Conservation (phyloP, 2,888 invertebrate genomes). For the Xanthia icteritia region DNA sequence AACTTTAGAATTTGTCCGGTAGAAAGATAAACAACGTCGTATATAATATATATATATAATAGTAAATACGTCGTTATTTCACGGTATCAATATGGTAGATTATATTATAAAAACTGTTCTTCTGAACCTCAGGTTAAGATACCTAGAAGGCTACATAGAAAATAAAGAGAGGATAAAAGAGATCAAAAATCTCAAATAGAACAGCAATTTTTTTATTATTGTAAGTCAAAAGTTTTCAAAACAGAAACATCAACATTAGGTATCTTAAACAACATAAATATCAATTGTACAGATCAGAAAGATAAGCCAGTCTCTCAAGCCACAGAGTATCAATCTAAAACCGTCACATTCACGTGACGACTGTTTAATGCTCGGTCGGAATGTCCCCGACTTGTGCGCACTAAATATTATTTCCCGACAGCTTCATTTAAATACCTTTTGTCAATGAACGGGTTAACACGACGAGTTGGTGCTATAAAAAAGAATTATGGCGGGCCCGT, state of each 20-base stretch:
- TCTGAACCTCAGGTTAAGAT: background rate
- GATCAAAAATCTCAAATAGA: background rate
- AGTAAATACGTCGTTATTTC: too few species aligned
- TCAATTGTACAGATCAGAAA: slow-evolving; percentile 60
- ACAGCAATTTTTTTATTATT: background rate
- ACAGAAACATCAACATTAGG: slow-evolving; percentile 26
- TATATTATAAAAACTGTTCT: background rate
- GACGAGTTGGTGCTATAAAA: slow-evolving; percentile 84
- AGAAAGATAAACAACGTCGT: background rate
- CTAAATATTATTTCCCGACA: slow-evolving; percentile 88
- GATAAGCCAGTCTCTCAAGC: slow-evolving; percentile 53
- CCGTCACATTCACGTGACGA: slow-evolving; percentile 75
- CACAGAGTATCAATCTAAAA: slow-evolving; percentile 69
- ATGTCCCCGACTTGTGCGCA: slow-evolving; percentile 81
- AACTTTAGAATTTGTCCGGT: slow-evolving; percentile 5
- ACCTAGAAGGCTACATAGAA: background rate
- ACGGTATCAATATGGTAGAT: background rate
- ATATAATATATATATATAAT: too few species aligned
- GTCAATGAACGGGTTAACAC: slow-evolving; percentile 90
- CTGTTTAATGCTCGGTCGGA: slow-evolving; percentile 79
- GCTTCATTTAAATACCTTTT: slow-evolving; percentile 91
- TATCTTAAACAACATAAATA: slow-evolving; percentile 60
- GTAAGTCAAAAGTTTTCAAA: background rate
- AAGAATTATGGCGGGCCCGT: slow-evolving; percentile 86
- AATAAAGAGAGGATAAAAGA: background rate